A percentile compares a stretch with the other conserved stretches of the same genome.
Conservation (phyloP, 2,888 invertebrate genomes). For the Caenorhabditis sp. region DNA sequence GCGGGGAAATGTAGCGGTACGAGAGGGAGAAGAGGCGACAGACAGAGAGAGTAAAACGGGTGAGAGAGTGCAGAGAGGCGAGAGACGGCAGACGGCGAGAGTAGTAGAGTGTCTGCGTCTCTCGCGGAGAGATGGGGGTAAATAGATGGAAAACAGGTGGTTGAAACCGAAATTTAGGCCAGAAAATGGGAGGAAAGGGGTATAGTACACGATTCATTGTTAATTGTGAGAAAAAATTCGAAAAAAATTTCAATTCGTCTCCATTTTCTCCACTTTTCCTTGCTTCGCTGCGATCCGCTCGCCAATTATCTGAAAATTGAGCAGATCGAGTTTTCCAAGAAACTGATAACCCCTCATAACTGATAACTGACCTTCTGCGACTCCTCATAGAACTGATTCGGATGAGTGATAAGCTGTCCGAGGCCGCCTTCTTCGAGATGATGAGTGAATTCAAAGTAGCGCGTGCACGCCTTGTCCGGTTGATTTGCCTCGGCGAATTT, state of each 20-base stretch:
- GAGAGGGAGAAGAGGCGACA: neutral
- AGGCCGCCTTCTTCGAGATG: conserved; percentile 76
- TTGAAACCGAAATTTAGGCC: neutral
- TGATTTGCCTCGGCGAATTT: conserved; percentile 59
- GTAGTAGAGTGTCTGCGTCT: conserved; percentile 37
- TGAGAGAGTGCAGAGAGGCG: too few relatives aligned
- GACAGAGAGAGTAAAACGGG: too few relatives aligned
- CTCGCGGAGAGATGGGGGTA: conserved; percentile 1
- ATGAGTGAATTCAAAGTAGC: conserved; percentile 79
- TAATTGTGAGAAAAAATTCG: conserved; percentile 1
- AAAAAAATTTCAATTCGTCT: conserved; percentile 20
- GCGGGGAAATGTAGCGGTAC: too few relatives aligned
- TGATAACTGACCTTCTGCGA: conserved; percentile 71
- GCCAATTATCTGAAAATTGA: conserved; percentile 32
- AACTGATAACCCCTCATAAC: neutral
- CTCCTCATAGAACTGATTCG: conserved; percentile 81
- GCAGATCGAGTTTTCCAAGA: too few relatives aligned
- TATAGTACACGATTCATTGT: conserved; percentile 3
- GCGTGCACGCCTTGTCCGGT: conserved; percentile 81
- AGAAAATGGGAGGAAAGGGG: neutral
- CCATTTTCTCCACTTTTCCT: conserved; percentile 38
- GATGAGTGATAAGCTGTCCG: conserved; percentile 80
- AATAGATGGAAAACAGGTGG: neutral
- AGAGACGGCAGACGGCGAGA: conserved; percentile 3
- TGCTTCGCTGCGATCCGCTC: conserved; percentile 42